Evolutionary conservation across 2,888 invertebrate genomes (phyloP).

Genomic region (Himalopsyche kuldschensis): DNA sequence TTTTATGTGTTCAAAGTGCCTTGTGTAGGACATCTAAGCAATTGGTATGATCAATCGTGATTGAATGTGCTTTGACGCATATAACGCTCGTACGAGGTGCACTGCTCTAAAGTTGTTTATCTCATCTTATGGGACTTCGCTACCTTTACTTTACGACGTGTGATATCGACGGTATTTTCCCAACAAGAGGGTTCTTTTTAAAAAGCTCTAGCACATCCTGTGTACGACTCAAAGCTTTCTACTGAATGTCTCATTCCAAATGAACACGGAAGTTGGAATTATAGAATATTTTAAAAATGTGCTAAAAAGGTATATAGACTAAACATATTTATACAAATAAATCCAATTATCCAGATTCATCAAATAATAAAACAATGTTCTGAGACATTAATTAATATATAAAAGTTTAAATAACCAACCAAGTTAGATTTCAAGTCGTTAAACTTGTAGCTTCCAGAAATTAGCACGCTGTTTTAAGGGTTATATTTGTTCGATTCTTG

Average conservation of each 20-base stretch:
- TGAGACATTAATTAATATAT: too few relatives aligned
- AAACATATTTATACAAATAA: too few relatives aligned
- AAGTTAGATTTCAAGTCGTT: too few relatives aligned
- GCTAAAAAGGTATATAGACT: too few relatives aligned
- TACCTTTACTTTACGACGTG: background rate
- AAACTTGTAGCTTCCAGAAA: too few relatives aligned
- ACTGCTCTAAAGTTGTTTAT: background rate
- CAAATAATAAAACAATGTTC: too few relatives aligned
- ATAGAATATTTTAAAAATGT: background rate
- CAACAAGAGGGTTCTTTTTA: background rate
- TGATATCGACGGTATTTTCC: background rate
- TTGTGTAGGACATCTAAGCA: background rate
- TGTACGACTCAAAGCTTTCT: background rate
- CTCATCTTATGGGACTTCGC: background rate
- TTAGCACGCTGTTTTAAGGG: too few relatives aligned
- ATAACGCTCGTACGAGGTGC: constrained; percentile 13
- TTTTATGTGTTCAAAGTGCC: background rate
- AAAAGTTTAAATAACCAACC: too few relatives aligned
- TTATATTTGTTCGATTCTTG: too few relatives aligned
- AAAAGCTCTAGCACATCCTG: background rate
- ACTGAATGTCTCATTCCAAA: background rate
- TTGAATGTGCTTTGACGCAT: constrained; percentile 8
- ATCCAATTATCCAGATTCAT: too few relatives aligned
- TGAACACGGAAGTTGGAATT: background rate
- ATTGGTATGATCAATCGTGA: constrained; percentile 12